Percentiles rank a stretch among this genome's conserved stretches.
Evolutionary conservation across 2,113 vertebrate genomes (phyloP).

Genomic region (Marmota flaviventris): DNA sequence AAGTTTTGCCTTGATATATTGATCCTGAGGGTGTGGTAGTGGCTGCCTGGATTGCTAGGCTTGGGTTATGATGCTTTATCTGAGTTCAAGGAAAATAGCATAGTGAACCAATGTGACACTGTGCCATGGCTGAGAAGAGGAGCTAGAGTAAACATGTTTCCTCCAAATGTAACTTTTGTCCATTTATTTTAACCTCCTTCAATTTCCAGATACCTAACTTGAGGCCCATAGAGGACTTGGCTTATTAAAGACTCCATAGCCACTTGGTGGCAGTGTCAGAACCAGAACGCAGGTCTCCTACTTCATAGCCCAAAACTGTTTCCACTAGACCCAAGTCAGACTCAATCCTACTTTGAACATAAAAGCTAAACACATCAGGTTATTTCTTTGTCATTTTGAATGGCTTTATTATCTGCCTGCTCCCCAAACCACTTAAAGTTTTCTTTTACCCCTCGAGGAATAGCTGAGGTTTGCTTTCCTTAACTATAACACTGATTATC

Average conservation of each 20-base stretch:
- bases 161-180: background rate
- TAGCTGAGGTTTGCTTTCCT: conserved; percentile 6
- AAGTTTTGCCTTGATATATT: background rate
- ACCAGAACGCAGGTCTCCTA: background rate
- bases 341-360: background rate
- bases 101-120: background rate
- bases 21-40: background rate
- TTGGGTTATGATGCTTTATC: background rate
- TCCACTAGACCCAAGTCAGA: background rate
- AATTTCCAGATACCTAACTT: background rate
- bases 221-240: background rate
- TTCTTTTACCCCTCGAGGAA: background rate
- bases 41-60: background rate
- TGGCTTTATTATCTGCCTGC: background rate
- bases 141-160: background rate
- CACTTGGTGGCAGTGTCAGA: conserved; percentile 10
- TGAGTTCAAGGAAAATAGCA: background rate
- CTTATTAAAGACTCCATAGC: background rate
- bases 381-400: conserved; percentile 13
- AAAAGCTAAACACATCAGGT: background rate
- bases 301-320: background rate
- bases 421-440: background rate
- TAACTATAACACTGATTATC: background rate
- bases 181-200: background rate
- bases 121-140: background rate